Base-by-base conservation (phyloP, 30 jellyfish, hydroid and myxozoan genomes). In the Phacellophora camtschatica region DNA sequence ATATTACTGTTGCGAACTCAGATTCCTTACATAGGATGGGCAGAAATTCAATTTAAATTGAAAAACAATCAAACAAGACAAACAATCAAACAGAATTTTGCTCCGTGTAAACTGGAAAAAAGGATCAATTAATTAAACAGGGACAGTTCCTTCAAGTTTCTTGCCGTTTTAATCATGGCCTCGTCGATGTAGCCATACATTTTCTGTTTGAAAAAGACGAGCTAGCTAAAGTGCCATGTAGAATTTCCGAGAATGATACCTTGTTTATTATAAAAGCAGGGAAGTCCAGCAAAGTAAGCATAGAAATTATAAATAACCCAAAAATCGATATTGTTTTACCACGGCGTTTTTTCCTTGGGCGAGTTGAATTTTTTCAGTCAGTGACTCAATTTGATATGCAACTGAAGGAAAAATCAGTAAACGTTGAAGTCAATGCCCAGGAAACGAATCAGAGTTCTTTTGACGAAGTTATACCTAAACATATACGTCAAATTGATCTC, bases 241-340 rank as follows among this genome's bases (percentile, higher is more conserved):
- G 75, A 59, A 56, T 35, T 15, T 43, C 54, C 36, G 78, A 53
- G 33, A 54, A 53, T 35, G 76, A 74, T 28, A 34, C 34, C 51
- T 51, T 71, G 50, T 35, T 71, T 48, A 45, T 73, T 5, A 23
- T 71, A 20, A 45, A 48, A 71, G 29, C 70, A 27, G 88, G 66
- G 7, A 51, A 56, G 20, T 74, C 88, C 34, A 33, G 77, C 77
- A 74, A 59, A 59, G 78, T 55, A 8, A 74, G 56, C 25, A 36
- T 74, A 37, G 76, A 56, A n/a, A 18, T 74, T 15, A 5, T 37
- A 33, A 74, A 55, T 74, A 74, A 74, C 66, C 20, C 88, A 56
- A 74, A 74, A 37, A 66, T 53, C 46, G 68, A 55, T 34, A 74
- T 54, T 31, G 66, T 74, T 34, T 32, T 74, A 27, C 76, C 76